Base-by-base conservation (phyloP, 1,140 invertebrate genomes). In the Bombus breviceps region DNA sequence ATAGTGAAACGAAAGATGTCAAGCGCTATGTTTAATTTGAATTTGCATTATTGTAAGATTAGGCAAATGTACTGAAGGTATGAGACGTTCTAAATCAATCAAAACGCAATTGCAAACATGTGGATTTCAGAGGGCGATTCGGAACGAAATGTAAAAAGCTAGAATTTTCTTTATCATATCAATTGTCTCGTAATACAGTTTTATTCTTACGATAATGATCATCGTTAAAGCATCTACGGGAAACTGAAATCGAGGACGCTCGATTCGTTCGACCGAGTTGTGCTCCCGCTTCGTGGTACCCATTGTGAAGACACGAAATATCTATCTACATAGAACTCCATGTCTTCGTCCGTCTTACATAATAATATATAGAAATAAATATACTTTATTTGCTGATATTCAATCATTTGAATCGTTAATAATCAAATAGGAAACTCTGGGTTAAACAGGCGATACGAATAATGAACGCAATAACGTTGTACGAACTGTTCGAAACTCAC, bases 261-360 rank as follows among this genome's bases (percentile, higher is more conserved):
- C 81, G 81, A 76, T 75, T 66, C 72, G 41, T 83, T 66, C 81
- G 81, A 83, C 81, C 53, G 57, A 64, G n/a, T 75, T 64, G 73
- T 32, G 41, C 25, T 59, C 74, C 22, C 15, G 34, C 12, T 62
- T 18, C 9, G 5, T 22, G 25, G 6, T 62, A 34, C 28, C 4
- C n/a, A 34, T 39, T 28, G 28, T 9, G 47, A 41, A 41, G 22
- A 39, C 53, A 39, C 10, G 34, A 73, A 62, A 81, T 43, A 5
- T 39, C 43, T 32, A 32, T 73, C 8, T 41, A 15, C 25, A 15
- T n/a, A 25, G 32, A 47, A 74, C 18, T 34, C 22, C 25, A 6
- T 34, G 6, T 6, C n/a, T 32, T 4, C 5, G 28, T 41, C 28
- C 37, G 12, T 13, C 25, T 28, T 47, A 47, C 13, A 15, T 47